Evolutionary conservation across 1,140 invertebrate genomes (phyloP).

Genomic region (Bombyx mandarina): DNA sequence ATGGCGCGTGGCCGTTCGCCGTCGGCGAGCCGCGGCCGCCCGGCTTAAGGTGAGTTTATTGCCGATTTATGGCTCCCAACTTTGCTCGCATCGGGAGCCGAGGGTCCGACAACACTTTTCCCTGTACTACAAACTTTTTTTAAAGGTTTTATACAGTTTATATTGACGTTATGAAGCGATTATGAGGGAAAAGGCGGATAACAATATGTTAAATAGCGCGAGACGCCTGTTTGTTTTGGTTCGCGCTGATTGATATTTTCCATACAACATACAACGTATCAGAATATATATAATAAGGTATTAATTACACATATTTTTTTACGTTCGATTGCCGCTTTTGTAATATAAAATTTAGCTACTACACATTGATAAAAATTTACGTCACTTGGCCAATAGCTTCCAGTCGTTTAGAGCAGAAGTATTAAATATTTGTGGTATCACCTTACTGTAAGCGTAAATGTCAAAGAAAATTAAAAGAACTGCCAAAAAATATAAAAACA

Average conservation of each 20-base stretch:
- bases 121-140: slow-evolving; percentile 52
- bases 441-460: no score
- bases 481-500: not conserved
- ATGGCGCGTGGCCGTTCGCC: slow-evolving; percentile 57
- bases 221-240: slow-evolving; percentile 6
- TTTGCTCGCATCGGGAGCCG: slow-evolving; percentile 32
- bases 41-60: slow-evolving; percentile 68
- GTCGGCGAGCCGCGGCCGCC: slow-evolving; percentile 57
- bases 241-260: slow-evolving; percentile 1
- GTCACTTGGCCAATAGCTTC: no score
- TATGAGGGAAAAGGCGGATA: slow-evolving; percentile 13
- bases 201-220: slow-evolving; percentile 38
- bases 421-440: no score
- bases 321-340: no score
- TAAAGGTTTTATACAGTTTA: slow-evolving; percentile 22
- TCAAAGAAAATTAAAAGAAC: no score
- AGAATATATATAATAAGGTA: no score
- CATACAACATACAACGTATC: no score
- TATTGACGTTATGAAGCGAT: slow-evolving; percentile 22
- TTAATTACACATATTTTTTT: no score
- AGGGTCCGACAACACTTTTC: slow-evolving; percentile 42
- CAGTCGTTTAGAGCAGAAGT: no score
- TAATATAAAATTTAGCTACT: no score
- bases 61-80: slow-evolving; percentile 57
- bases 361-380: no score